Evolutionary conservation across 2,888 invertebrate genomes (phyloP), one percentile per base, ranked within the genome.

Genomic region (Dicroscelio sp.): DNA sequence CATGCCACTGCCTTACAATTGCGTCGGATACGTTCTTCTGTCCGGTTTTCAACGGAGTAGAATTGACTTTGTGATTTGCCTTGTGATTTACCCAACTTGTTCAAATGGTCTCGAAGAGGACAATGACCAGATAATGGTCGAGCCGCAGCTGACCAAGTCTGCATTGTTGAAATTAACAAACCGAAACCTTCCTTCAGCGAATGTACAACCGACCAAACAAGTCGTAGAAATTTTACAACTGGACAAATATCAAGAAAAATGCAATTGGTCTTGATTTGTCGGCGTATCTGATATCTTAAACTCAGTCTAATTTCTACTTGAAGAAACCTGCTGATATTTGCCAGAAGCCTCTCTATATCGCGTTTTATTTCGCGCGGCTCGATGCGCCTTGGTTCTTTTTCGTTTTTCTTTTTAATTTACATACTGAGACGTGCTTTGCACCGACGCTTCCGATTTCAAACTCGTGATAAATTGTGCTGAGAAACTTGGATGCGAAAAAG

Each of bases 351-450:
- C 90, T 85, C 75, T 71, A 90, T 90, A 80, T 90, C 90, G 71
- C 75, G 83, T 90, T 90, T 86, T 79, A 82, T 76, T 60, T 85
- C 76, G 69, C 67, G 17, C 31, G 27, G 65, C 69, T 79, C 63
- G 90, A 75, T 60, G 86, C 55, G 65, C 43, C 48, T 75, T 31
- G 8, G 38, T 38, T 75, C 76, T 85, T 55, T 43, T 85, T 85
- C 78, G 76, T 85, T 88, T 91, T 91, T 88, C 85, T 91, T 85
- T 91, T 91, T 91, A 86, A 91, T 91, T 88, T 91, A 87, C 90
- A 91, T 91, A 86, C 86, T 78, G 75, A 88, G 83, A 88, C 84
- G 88, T 88, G 83, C 86, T 73, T 86, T 83, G 80, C 90, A 83
- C 71, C 78, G 55, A 71, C 71, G 76, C 90, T 60, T 87, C 78